These are phyloP conservation scores for Chloebia gouldiae DNA, from an alignment of 2,113 vertebrate species.

Conservation along the genomic window DNA sequence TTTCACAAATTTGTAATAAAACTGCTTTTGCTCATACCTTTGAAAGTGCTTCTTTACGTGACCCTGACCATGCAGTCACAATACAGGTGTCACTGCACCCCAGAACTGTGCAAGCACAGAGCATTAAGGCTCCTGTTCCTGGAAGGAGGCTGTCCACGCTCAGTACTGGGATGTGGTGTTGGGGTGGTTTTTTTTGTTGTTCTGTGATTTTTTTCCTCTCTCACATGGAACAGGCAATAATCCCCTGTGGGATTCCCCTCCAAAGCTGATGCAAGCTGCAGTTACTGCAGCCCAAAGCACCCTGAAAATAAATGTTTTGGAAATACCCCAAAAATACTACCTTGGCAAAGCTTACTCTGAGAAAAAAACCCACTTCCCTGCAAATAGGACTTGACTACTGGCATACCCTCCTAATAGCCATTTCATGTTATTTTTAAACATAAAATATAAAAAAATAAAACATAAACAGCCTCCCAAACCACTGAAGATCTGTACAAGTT, in stretches of 20 bases:
- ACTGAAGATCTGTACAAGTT: neutral
- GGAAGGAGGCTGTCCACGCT: rapidly evolving
- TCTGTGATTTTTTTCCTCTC: too few species aligned
- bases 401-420: neutral
- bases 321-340: neutral
- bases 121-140: neutral
- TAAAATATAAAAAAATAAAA: neutral
- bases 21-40: neutral
- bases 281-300: neutral
- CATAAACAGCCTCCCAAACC: neutral
- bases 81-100: rapidly evolving
- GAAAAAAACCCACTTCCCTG: neutral
- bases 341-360: neutral
- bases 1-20: neutral
- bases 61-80: too few species aligned
- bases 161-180: rapidly evolving
- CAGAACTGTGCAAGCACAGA: rapidly evolving
- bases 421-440: neutral
- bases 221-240: neutral
- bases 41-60: neutral
- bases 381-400: neutral
- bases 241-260: too few species aligned
- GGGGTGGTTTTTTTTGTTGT: rapidly evolving
- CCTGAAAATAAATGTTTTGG: neutral
- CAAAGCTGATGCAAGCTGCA: neutral